A percentile compares a stretch with the other conserved stretches of the same genome.
These are phyloP conservation scores for Melangyna quadrimaculata DNA, from an alignment of 2,888 invertebrate species.

Conservation along the genomic window DNA sequence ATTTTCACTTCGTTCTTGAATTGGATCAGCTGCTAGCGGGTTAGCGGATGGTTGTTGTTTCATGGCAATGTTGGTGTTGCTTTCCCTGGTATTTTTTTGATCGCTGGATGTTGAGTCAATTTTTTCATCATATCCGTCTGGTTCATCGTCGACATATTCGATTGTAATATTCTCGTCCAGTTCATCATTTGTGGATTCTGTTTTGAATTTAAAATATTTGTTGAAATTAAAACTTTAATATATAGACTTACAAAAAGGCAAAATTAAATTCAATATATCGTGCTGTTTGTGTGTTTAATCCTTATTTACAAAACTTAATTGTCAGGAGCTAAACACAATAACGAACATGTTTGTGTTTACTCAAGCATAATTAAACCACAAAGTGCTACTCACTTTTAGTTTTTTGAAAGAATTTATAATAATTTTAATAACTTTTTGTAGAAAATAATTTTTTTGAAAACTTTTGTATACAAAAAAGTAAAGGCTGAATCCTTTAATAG, in stretches of 20 bases:
- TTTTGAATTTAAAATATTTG: neutral
- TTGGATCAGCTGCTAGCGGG: neutral
- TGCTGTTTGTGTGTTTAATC: too few relatives aligned
- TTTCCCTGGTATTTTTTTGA: constrained; percentile 48
- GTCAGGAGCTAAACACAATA: too few relatives aligned
- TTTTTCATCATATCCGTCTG: constrained; percentile 66
- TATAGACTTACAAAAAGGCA: neutral
- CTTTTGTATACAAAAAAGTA: too few relatives aligned
- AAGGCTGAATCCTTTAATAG: too few relatives aligned
- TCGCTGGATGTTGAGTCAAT: constrained; percentile 59
- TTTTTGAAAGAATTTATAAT: too few relatives aligned
- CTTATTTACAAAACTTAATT: too few relatives aligned
- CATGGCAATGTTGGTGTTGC: constrained; percentile 52
- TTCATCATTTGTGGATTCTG: constrained; percentile 73
- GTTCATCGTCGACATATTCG: constrained; percentile 76
- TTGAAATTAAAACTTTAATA: neutral
- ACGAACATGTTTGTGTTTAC: too few relatives aligned
- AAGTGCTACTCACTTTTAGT: too few relatives aligned
- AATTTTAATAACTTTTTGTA: too few relatives aligned
- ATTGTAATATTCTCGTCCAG: constrained; percentile 76
- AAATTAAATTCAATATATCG: too few relatives aligned
- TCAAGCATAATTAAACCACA: too few relatives aligned
- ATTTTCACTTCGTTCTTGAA: constrained; percentile 38
- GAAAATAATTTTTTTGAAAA: too few relatives aligned
- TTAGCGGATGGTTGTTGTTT: constrained; percentile 45